Base-by-base conservation (phyloP, 1,140 invertebrate genomes). In the Papilio aristodemus region DNA sequence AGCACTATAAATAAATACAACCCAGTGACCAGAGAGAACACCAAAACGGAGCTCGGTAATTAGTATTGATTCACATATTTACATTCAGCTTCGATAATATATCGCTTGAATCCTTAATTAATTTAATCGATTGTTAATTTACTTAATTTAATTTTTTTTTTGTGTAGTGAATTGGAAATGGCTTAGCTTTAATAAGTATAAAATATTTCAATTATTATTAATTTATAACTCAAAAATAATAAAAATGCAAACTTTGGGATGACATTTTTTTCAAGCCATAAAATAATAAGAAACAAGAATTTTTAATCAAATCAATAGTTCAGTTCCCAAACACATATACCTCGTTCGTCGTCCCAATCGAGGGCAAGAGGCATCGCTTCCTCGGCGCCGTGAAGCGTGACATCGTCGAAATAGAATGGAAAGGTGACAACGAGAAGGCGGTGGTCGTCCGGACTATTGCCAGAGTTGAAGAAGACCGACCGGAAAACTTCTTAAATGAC, bases 401-500 rank as follows among this genome's bases (percentile, higher is more conserved):
- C n/a, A 73, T 97, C 27, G 80, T 94, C 3, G 81, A 94, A 36
- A 82, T 97, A 0, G 89, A 93, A 70, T 97, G 96, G 96, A 90
- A 94, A 73, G 94, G 94, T 0, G 81, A 91, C n/a, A 86, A 90
- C 1, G 86, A 93, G 22, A 75, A 80, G 0, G 89, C 93, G 2
- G 88, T 85, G 22, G 91, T 93, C 6, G 72, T 92, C 10, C 74
- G 93, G 38, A 89, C 91, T 7, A 85, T 93, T 22, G 91, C 92
- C 1, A 93, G 93, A 50, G 93, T 97, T 0, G 95, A 97, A 37
- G 71, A 81, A 0, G 88, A 93, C 38, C 85, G 87, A 0, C 86
- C 90, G 0, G 84, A 80, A 8, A 97, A 95, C 76, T 92, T 96
- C 76, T 94, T 96, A 73, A 98, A 98, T 79, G 97, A 98, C 87